These are phyloP conservation scores for Subanguina moxae DNA, from an alignment of 1,140 invertebrate species.

Conservation along the genomic window DNA sequence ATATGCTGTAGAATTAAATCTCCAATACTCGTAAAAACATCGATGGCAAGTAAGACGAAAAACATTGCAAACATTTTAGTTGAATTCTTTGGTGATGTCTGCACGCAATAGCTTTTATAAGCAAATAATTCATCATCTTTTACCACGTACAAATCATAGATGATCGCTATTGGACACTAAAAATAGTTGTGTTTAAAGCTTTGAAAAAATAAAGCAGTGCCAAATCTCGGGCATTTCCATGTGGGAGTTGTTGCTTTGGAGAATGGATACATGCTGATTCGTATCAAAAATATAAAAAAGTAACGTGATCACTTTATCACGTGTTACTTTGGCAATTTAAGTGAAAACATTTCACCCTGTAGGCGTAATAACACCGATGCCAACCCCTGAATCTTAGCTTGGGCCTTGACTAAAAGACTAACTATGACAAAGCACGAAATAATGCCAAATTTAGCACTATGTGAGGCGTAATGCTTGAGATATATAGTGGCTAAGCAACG, in stretches of 20 bases:
- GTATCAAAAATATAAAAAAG: too few species aligned
- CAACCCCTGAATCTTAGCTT: too few species aligned
- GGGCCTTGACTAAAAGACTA: neutral
- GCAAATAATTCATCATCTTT: neutral
- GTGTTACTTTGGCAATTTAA: too few species aligned
- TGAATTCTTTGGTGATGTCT: neutral
- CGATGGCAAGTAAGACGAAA: neutral
- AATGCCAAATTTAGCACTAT: slow-evolving; percentile 5
- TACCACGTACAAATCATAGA: neutral
- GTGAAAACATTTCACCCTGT: too few species aligned
- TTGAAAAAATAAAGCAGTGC: too few species aligned
- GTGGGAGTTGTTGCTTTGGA: too few species aligned
- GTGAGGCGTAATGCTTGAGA: neutral
- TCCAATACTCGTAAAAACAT: neutral
- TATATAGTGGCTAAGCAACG: slow-evolving; percentile 2
- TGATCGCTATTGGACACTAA: neutral
- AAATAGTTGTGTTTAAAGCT: too few species aligned
- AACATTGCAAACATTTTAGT: neutral
- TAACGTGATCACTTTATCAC: too few species aligned
- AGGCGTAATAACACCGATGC: too few species aligned
- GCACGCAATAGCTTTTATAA: neutral
- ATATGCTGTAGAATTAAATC: neutral
- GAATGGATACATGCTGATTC: too few species aligned
- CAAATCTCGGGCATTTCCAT: too few species aligned
- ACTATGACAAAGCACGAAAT: neutral